Percentiles rank a stretch among this genome's conserved stretches.
Conservation (phyloP, 2,113 vertebrate genomes). For the Zosterops lateralis region DNA sequence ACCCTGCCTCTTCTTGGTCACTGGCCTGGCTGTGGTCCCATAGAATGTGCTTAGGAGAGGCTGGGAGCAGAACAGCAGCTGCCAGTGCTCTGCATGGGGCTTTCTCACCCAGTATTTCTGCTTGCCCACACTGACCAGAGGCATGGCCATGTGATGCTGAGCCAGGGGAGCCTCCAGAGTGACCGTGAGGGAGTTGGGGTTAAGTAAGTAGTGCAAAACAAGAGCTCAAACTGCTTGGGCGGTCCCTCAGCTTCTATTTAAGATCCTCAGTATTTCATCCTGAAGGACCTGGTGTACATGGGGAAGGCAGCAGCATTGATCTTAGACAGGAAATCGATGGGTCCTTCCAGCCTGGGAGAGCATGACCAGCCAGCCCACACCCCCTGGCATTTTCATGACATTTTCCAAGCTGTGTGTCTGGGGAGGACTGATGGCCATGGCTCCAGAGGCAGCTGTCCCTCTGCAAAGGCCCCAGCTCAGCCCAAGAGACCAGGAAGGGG, state of each 20-base stretch:
- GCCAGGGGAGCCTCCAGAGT: not conserved
- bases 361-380: not conserved
- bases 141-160: accelerated
- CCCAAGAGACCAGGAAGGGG: not conserved
- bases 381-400: conserved; percentile 52
- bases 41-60: not conserved
- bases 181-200: accelerated
- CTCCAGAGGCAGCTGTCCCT: not conserved
- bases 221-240: not conserved
- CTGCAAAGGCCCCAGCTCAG: not conserved
- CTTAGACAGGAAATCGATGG: not conserved
- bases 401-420: not conserved
- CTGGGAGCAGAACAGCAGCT: not conserved
- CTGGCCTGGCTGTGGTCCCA: accelerated
- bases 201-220: not conserved
- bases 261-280: not conserved
- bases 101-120: not conserved
- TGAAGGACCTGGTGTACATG: not conserved
- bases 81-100: not conserved
- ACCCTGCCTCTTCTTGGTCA: not conserved
- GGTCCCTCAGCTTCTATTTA: not conserved
- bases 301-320: not conserved
- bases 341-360: not conserved
- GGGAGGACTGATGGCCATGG: not conserved
- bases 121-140: not conserved